Evolutionary conservation across 2,113 vertebrate species (phyloP).

Genomic region (Sapayoa aenigma): DNA sequence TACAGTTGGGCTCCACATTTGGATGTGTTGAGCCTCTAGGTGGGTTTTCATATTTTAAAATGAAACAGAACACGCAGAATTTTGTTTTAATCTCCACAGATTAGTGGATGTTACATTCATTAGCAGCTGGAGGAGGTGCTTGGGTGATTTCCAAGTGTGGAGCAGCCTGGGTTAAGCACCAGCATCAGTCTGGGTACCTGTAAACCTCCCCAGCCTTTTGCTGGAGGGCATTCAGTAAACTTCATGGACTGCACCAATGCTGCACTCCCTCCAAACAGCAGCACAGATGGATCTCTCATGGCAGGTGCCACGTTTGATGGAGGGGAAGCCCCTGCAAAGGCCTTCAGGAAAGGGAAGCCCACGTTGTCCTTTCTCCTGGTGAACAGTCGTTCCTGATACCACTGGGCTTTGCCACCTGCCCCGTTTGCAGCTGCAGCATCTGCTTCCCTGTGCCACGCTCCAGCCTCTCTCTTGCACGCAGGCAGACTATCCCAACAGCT

Average conservation of each 20-base stretch:
- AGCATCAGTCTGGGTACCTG: background rate
- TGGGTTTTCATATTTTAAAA: background rate
- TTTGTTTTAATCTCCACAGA: background rate
- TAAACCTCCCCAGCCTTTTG: background rate
- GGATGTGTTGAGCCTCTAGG: background rate
- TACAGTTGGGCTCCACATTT: background rate
- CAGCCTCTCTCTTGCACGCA: background rate
- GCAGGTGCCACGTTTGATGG: background rate
- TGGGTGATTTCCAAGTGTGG: background rate
- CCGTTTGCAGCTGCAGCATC: background rate
- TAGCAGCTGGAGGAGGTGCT: background rate
- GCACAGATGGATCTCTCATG: background rate
- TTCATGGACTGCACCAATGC: background rate
- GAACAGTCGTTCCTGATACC: background rate
- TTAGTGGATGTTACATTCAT: background rate
- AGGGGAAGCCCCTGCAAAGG: background rate
- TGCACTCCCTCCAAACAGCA: background rate
- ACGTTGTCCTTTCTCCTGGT: rapidly evolving
- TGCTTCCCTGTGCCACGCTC: background rate
- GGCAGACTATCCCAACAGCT: background rate
- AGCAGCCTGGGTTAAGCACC: background rate
- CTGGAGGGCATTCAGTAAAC: background rate
- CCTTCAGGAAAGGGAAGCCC: background rate
- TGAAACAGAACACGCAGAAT: background rate
- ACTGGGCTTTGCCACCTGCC: background rate